A percentile compares a stretch with the other conserved stretches of the same genome.
phyloP scores from a whole-genome alignment of 2,113 vertebrate genomes.

The Anarhynchus alexandrinus region DNA sequence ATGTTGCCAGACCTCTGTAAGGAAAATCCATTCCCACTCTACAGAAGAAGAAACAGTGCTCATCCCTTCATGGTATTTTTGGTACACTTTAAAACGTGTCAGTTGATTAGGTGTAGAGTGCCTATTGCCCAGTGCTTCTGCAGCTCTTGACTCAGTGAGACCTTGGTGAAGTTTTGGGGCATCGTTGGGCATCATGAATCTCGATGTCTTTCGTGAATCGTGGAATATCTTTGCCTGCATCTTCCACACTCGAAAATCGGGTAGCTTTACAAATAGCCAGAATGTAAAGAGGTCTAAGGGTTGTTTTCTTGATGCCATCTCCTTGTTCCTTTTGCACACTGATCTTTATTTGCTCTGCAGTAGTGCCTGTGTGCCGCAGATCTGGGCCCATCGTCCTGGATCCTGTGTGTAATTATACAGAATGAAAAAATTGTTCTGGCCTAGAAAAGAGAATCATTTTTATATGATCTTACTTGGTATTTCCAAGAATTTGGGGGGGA shows the following conservation, averaged over 20 bases:
- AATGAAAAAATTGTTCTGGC: not conserved
- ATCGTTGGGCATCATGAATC: not conserved
- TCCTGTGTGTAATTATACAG: not conserved
- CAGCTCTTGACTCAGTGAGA: not conserved
- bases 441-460: not conserved
- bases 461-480: not conserved
- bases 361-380: not conserved
- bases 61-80: not conserved
- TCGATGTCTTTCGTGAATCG: not conserved
- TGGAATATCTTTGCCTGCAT: not conserved
- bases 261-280: not conserved
- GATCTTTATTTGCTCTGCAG: not conserved
- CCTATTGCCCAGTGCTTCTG: not conserved
- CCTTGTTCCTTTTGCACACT: not conserved
- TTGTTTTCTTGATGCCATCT: not conserved
- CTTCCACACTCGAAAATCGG: not conserved
- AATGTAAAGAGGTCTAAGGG: not conserved
- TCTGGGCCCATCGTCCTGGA: not conserved
- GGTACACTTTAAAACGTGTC: not conserved
- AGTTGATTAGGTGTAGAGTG: not conserved
- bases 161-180: not conserved
- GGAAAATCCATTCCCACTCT: not conserved
- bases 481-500: not conserved
- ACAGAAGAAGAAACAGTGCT: not conserved
- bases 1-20: not conserved